phyloP scores from a whole-genome alignment of 2,113 vertebrate genomes.

The Hyla sarda region DNA sequence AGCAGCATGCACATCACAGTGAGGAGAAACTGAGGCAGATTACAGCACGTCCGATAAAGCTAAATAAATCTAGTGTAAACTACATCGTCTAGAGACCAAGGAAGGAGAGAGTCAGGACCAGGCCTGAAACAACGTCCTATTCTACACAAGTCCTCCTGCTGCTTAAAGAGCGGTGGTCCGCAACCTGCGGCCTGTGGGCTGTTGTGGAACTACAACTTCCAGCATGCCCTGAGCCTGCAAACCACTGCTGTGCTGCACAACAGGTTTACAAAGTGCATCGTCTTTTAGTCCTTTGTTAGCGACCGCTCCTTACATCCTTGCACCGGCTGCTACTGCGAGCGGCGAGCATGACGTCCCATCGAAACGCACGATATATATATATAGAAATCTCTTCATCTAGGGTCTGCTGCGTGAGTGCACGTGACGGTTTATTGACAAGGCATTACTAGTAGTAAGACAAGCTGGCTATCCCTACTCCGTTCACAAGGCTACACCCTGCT shows the following conservation, averaged over 20 bases:
- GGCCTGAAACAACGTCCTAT: background rate
- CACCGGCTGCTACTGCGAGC: background rate
- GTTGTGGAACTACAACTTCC: background rate
- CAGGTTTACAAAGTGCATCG: background rate
- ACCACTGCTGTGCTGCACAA: background rate
- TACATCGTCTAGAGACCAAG: background rate
- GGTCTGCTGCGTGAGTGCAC: background rate
- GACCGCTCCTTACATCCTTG: background rate
- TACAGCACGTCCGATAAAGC: background rate
- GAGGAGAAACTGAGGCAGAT: constrained; percentile 26
- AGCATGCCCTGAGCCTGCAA: background rate
- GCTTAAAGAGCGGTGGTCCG: background rate
- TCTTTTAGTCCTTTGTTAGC: background rate
- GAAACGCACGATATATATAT: background rate
- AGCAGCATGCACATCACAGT: constrained; percentile 51
- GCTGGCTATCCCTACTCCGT: background rate
- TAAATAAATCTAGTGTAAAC: background rate
- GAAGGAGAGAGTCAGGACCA: background rate
- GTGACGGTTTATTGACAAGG: background rate
- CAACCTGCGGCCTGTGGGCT: background rate
- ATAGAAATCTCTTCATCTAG: background rate
- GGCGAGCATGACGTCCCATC: background rate
- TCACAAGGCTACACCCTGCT: background rate
- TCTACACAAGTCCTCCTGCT: background rate
- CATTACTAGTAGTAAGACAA: constrained; percentile 27